Conservation (phyloP, 2,888 invertebrate species). For the Drosophila subsilvestris region DNA sequence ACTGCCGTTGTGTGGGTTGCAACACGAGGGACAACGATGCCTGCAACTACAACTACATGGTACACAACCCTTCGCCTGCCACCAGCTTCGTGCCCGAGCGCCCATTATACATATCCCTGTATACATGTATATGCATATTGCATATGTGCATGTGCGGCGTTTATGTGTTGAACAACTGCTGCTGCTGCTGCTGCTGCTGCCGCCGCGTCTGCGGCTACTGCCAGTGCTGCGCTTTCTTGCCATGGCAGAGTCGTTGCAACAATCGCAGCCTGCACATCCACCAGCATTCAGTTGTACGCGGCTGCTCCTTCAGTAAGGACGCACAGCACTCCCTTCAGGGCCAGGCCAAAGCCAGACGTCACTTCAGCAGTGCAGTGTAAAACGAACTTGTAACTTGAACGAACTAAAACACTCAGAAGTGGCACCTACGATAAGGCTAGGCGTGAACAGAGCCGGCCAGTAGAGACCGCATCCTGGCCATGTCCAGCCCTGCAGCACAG, state of each 20-base stretch:
- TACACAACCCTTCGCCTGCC: slow-evolving; percentile 72
- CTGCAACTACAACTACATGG: slow-evolving; percentile 46
- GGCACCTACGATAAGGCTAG: not conserved
- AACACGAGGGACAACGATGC: slow-evolving; percentile 50
- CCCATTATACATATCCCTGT: slow-evolving; percentile 60
- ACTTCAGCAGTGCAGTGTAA: slow-evolving; percentile 24
- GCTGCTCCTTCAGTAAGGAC: slow-evolving; percentile 84
- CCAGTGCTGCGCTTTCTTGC: slow-evolving; percentile 52
- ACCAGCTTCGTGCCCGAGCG: slow-evolving; percentile 60
- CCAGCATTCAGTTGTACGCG: slow-evolving; percentile 82
- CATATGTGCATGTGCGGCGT: slow-evolving; percentile 19
- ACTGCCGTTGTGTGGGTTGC: slow-evolving; percentile 60
- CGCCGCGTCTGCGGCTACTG: slow-evolving; percentile 38
- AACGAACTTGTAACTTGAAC: slow-evolving; percentile 10
- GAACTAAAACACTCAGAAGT: not conserved
- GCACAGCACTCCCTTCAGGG: slow-evolving; percentile 60
- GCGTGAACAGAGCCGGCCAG: not conserved
- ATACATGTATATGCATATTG: slow-evolving; percentile 44
- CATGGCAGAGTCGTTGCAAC: slow-evolving; percentile 62
- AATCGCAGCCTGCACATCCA: slow-evolving; percentile 76
- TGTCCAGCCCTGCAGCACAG: not conserved
- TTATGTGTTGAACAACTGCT: slow-evolving; percentile 55
- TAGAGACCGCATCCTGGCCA: not conserved
- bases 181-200: slow-evolving; percentile 40
- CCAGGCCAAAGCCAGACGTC: slow-evolving; percentile 3